Conservation (phyloP, 2,113 vertebrate genomes). For the Forbesichthys agassizii region DNA sequence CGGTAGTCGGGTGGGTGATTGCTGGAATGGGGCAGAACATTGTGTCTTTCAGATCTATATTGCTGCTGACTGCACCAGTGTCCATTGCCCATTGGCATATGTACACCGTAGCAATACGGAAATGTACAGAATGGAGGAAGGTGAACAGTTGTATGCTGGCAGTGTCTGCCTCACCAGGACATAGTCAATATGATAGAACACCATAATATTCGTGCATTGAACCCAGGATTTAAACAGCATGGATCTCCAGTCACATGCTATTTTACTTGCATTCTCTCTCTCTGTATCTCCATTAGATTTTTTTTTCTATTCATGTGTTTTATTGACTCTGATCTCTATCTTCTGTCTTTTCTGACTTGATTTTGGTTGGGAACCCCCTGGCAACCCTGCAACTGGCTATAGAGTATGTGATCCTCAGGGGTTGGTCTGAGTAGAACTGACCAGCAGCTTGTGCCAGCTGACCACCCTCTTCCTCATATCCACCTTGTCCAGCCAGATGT, state of each 20-base stretch:
- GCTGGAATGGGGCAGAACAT: constrained; percentile 23
- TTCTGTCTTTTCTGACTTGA: constrained; percentile 28
- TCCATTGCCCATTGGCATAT: constrained; percentile 23
- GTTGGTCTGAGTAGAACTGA: constrained; percentile 87
- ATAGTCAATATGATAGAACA: constrained; percentile 34
- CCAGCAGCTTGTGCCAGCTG: constrained; percentile 98
- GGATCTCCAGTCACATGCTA: constrained; percentile 2
- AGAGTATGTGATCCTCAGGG: neutral
- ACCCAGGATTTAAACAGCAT: constrained; percentile 30
- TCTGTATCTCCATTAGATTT: neutral
- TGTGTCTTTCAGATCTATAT: constrained; percentile 37
- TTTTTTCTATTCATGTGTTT: neutral
- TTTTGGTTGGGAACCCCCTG: neutral
- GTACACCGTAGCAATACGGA: constrained; percentile 35
- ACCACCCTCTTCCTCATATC: constrained; percentile 98
- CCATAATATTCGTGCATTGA: constrained; percentile 11
- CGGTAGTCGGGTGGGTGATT: constrained; percentile 7
- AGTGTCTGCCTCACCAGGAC: constrained; percentile 56
- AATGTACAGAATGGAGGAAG: constrained; percentile 10
- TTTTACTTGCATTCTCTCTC: neutral
- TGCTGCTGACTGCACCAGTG: constrained; percentile 25
- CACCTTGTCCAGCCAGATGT: constrained; percentile 99
- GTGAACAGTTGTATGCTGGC: constrained; percentile 55
- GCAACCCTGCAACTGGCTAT: neutral
- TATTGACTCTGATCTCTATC: constrained; percentile 17